phyloP scores from a whole-genome alignment of 2,797 vertebrate genomes.

The Adelosebastes latens region DNA sequence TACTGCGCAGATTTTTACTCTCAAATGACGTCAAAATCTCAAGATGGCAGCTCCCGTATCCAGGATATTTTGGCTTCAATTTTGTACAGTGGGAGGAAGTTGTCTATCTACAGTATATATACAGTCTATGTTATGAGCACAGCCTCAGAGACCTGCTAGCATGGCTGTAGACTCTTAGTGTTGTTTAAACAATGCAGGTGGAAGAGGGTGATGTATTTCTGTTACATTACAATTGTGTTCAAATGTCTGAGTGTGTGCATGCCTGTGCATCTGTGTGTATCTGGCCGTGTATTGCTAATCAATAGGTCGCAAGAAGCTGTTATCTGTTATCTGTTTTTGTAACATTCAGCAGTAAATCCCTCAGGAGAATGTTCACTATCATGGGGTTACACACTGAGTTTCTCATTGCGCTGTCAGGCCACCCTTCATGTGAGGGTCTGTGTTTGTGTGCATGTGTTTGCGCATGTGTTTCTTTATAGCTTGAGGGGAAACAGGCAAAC shows the following conservation, averaged over 20 bases:
- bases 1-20: no score
- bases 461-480: conserved; percentile 35
- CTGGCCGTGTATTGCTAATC: conserved; percentile 17
- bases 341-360: conserved; percentile 31
- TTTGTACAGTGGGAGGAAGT: no score
- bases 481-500: conserved; percentile 47
- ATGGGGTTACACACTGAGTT: conserved; percentile 19
- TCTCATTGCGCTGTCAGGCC: conserved; percentile 36
- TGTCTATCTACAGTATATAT: not conserved
- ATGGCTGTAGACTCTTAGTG: not conserved
- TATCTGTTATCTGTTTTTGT: conserved; percentile 28
- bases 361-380: conserved; percentile 35
- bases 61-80: no score
- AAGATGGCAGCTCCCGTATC: no score
- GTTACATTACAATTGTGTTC: not conserved
- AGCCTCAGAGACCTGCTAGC: not conserved
- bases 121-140: not conserved
- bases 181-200: not conserved
- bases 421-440: conserved; percentile 6
- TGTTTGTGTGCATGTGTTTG: conserved; percentile 7
- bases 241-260: not conserved
- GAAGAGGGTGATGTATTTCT: not conserved
- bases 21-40: no score
- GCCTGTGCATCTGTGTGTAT: not conserved
- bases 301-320: conserved; percentile 23